These are phyloP conservation scores for Astreopora myriophthalma DNA, from an alignment of 64 coral and sea anemone genomes.

Conservation along the genomic window DNA sequence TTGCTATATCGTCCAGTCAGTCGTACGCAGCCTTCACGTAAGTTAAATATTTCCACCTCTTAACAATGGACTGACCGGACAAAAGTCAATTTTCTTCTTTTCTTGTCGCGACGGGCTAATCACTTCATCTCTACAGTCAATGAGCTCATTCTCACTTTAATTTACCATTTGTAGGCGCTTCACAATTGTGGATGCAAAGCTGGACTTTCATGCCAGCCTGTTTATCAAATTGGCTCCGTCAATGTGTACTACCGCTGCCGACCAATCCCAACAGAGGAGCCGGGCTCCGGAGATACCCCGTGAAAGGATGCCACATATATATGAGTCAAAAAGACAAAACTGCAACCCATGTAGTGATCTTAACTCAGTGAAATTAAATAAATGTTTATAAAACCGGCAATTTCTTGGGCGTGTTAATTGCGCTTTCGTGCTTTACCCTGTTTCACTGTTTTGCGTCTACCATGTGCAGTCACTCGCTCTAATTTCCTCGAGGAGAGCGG, in stretches of 20 bases:
- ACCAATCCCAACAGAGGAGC: slow-evolving; percentile 25
- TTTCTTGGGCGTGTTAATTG: no score
- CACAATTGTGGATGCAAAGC: slow-evolving; percentile 53
- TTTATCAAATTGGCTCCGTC: not conserved
- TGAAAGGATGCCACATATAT: not conserved
- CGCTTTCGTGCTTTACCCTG: no score
- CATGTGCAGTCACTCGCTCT: no score
- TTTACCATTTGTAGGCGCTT: slow-evolving; percentile 25
- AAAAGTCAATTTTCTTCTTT: no score
- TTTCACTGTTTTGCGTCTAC: no score
- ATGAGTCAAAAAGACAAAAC: not conserved
- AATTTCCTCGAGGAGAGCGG: no score
- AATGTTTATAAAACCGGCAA: not conserved
- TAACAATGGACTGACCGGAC: no score
- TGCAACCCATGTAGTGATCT: not conserved
- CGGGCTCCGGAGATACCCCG: not conserved
- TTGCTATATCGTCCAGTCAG: no score
- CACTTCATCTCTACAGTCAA: not conserved
- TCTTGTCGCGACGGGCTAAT: no score
- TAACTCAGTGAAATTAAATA: not conserved
- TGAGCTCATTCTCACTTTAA: not conserved
- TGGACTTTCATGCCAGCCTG: slow-evolving; percentile 52
- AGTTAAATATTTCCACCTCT: no score
- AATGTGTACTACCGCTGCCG: not conserved
- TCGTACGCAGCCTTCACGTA: no score